Percentiles rank a stretch among this genome's conserved stretches.
phyloP scores from a whole-genome alignment of 2,113 vertebrate species.

The Trichechus manatus region DNA sequence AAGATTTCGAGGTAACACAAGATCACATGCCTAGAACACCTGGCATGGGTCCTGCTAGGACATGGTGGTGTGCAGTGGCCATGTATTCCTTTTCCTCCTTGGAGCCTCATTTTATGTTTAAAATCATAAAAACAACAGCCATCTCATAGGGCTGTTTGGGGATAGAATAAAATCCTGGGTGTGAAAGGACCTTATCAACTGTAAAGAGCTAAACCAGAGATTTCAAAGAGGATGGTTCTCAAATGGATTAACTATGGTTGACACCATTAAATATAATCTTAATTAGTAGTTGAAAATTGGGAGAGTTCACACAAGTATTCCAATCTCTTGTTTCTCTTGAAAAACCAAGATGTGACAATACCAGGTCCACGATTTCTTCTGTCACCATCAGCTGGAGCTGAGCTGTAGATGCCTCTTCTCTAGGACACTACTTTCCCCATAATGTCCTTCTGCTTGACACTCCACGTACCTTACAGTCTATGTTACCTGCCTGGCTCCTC shows the following conservation, averaged over 20 bases:
- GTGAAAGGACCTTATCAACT: background rate
- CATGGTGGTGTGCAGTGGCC: background rate
- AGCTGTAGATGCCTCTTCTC: background rate
- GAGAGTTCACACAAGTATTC: slow-evolving; percentile 9
- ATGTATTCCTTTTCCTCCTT: background rate
- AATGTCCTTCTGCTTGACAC: background rate
- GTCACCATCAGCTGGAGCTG: background rate
- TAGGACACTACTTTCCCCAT: background rate
- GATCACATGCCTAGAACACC: background rate
- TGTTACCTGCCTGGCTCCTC: background rate
- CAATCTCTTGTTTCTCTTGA: slow-evolving; percentile 50
- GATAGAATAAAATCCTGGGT: background rate
- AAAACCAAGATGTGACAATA: slow-evolving; percentile 3
- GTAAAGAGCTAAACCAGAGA: background rate
- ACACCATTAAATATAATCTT: slow-evolving; percentile 40
- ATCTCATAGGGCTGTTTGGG: background rate
- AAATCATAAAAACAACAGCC: background rate
- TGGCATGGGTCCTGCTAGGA: background rate
- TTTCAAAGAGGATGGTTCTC: background rate
- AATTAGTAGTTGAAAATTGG: slow-evolving; percentile 50
- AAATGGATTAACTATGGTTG: background rate
- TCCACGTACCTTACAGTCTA: background rate
- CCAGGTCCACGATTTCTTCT: background rate
- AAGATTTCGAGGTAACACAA: background rate
- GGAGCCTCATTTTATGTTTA: background rate